These are phyloP conservation scores for Phymorhynchus buccinoides DNA, from an alignment of 1,140 invertebrate species.

Conservation along the genomic window DNA sequence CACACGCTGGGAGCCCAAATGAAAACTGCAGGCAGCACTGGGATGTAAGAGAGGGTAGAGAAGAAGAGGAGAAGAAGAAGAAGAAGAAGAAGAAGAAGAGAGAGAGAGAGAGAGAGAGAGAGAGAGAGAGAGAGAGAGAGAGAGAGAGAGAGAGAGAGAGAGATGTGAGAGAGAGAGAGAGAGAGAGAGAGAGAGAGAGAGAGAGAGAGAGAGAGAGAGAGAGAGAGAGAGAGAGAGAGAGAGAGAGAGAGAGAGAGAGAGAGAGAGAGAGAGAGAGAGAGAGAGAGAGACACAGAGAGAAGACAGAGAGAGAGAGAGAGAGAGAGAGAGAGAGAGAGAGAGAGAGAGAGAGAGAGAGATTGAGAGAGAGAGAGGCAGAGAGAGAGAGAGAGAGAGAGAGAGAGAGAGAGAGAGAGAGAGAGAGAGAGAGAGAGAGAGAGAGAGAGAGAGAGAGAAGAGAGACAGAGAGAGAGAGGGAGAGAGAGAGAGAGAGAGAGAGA, in stretches of 20 bases:
- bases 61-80: too few relatives aligned
- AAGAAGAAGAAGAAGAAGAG: too few relatives aligned
- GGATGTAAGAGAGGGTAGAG: too few relatives aligned
- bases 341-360: background rate
- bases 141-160: too few relatives aligned
- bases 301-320: background rate
- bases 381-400: background rate
- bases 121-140: too few relatives aligned
- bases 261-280: background rate
- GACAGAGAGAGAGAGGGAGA: background rate
- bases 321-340: background rate
- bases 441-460: background rate
- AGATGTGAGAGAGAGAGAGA: too few relatives aligned
- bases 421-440: background rate
- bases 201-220: background rate
- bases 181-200: background rate
- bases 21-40: background rate
- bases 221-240: background rate
- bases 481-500: background rate
- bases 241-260: too few relatives aligned
- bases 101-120: too few relatives aligned
- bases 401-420: too few relatives aligned
- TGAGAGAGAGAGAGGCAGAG: background rate
- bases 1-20: background rate
- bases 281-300: too few relatives aligned